A percentile compares a stretch with the other conserved stretches of the same genome.
phyloP scores from a whole-genome alignment of 2,888 invertebrate genomes.

The Drosophila multiciliata region DNA sequence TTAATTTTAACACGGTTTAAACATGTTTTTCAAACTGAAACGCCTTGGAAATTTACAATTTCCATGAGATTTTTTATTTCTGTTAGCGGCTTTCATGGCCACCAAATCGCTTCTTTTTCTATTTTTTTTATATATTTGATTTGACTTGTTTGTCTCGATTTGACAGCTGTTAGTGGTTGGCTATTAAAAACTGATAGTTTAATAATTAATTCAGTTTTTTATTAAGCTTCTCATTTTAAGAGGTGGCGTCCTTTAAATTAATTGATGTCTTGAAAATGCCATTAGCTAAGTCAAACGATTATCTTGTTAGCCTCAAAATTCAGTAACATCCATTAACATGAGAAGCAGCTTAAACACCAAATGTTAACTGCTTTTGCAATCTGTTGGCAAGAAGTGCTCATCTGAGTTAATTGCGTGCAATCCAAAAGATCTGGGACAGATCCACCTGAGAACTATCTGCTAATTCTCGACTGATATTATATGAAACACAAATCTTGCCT shows the following conservation, averaged over 20 bases:
- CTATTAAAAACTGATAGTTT: conserved; percentile 10
- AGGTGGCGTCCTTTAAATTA: conserved; percentile 10
- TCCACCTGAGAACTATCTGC: background rate
- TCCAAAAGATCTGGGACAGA: background rate
- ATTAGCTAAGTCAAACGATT: conserved; percentile 22
- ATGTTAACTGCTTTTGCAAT: background rate
- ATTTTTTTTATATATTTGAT: background rate
- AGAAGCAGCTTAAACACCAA: background rate
- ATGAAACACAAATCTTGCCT: background rate
- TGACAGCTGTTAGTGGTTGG: background rate
- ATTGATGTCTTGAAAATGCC: conserved; percentile 11
- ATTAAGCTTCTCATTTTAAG: conserved; percentile 7
- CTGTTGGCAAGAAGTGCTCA: background rate
- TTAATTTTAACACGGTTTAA: conserved; percentile 27
- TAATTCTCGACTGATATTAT: background rate
- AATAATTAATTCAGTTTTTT: conserved; percentile 8
- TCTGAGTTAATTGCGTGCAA: background rate
- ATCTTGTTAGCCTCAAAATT: conserved; percentile 16
- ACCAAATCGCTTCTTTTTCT: conserved; percentile 4
- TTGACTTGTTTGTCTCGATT: conserved; percentile 9
- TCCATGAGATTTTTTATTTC: conserved; percentile 10
- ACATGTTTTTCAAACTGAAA: conserved; percentile 10
- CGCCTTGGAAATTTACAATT: conserved; percentile 49
- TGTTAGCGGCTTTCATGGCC: conserved; percentile 36
- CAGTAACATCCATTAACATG: conserved; percentile 14